Evolutionary conservation across 1,140 invertebrate genomes (phyloP).

Genomic region (Sycophaga agraensis): DNA sequence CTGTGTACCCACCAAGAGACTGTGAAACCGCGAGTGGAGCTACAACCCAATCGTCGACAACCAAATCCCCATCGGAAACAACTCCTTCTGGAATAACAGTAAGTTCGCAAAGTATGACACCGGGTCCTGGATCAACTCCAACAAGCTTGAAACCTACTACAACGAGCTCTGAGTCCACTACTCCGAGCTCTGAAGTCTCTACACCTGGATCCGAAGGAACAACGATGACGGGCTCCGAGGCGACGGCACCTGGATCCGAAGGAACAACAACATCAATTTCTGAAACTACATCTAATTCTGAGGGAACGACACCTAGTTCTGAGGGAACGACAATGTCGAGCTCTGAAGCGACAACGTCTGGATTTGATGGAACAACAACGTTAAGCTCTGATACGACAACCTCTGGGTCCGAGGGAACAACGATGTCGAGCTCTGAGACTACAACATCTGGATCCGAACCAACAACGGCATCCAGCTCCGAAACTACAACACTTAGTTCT

Average conservation of each 20-base stretch:
- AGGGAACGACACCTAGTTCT: slow-evolving; percentile 25
- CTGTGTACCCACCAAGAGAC: slow-evolving; percentile 58
- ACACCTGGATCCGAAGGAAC: slow-evolving; percentile 21
- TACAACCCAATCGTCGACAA: slow-evolving; percentile 42
- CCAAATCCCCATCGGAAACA: slow-evolving; percentile 8
- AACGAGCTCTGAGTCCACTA: slow-evolving; percentile 13
- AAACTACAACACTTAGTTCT: slow-evolving; percentile 18
- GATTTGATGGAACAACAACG: background rate
- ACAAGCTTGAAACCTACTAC: slow-evolving; percentile 5
- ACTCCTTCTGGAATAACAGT: slow-evolving; percentile 24
- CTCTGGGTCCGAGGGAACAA: background rate
- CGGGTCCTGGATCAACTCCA: slow-evolving; percentile 17
- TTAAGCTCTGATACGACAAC: slow-evolving; percentile 30
- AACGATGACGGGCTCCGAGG: slow-evolving; percentile 34
- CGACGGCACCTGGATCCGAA: slow-evolving; percentile 2
- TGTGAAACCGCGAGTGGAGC: slow-evolving; percentile 44
- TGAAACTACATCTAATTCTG: slow-evolving; percentile 21
- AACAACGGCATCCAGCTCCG: slow-evolving; percentile 9
- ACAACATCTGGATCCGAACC: slow-evolving; percentile 11
- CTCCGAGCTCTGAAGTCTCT: slow-evolving; percentile 17
- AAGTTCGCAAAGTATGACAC: slow-evolving; percentile 13
- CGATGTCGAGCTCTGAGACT: background rate
- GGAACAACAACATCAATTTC: slow-evolving; percentile 23
- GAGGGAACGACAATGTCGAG: slow-evolving; percentile 32
- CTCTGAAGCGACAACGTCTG: slow-evolving; percentile 32